Evolutionary conservation across 2,113 vertebrate species (phyloP), one percentile per base, ranked within the genome.

Genomic region (Oreochromis spilurus): DNA sequence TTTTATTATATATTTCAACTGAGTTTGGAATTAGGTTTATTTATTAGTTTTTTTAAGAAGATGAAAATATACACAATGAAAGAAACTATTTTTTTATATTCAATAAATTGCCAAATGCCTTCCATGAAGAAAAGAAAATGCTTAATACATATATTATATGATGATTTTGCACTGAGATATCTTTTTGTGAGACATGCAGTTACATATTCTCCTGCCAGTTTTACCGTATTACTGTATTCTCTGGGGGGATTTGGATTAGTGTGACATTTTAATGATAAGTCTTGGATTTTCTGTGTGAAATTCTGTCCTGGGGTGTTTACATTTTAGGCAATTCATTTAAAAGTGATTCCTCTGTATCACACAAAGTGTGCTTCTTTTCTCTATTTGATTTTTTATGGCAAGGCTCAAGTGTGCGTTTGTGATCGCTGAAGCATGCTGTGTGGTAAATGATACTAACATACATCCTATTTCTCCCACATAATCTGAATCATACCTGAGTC

Each of bases 401-500:
- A 85, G 9, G 29, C 24, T 70, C 50, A 57, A 11, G 26, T 26
- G 17, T 31, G 65, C n/a, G 19, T 79, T 82, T 70, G 58, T 81
- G 54, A 85, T 84, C 24, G 62, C 57, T 55, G 75, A 92, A 62
- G 86, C 40, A 36, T 52, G 54, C 62, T 52, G 36, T 57, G 58
- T 81, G 34, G 67, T 87, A 84, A 91, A 91, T 88, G 78, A 91
- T 83, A 24, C 34, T 48, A 81, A 91, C 79, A 1, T 55, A 4
- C 36, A 17, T 62, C n/a, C 6, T 26, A 26, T 26, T 29, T 29
- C 29, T 31, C 31, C 31, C 31, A 31, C 31, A 31, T 31, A 6
- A 31, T 34, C 62, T 24, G 85, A 90, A 78, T 88, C 83, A 65
- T 94, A 97, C 97, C 96, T 38, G 95, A 96, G 55, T 95, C 93